Percentiles rank a stretch among this genome's conserved stretches.
These are phyloP conservation scores for Alouatta palliata DNA, from an alignment of 2,113 vertebrate species.

Conservation along the genomic window DNA sequence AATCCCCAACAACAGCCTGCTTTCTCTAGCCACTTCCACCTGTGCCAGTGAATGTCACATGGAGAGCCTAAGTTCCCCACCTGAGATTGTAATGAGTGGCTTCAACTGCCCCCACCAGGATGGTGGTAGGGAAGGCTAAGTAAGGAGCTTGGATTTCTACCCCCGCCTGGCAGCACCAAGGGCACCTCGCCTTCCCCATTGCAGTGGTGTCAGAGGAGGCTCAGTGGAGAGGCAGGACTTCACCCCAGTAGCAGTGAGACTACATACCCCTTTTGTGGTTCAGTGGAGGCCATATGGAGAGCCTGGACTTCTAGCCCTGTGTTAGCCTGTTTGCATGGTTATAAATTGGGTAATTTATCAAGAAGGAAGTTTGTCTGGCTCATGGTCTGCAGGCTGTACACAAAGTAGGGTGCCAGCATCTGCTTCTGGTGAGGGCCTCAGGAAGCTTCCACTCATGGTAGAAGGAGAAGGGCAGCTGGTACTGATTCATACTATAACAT, in stretches of 20 bases:
- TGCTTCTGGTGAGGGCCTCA: too few relatives aligned
- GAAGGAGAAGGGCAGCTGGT: neutral
- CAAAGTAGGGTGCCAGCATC: too few relatives aligned
- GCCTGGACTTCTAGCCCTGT: neutral
- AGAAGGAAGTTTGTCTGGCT: too few relatives aligned
- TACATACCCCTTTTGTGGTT: neutral
- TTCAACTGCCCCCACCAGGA: neutral
- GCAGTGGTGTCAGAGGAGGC: neutral
- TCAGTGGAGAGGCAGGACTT: neutral
- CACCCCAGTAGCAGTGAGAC: neutral
- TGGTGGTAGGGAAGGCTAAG: neutral
- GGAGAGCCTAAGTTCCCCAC: neutral
- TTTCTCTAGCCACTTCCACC: neutral
- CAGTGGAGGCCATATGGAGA: neutral
- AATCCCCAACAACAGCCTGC: neutral
- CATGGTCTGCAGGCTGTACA: too few relatives aligned
- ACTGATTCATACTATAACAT: neutral
- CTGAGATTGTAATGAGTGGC: neutral
- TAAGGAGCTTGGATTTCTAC: neutral
- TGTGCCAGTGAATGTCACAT: too few relatives aligned
- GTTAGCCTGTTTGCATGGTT: too few relatives aligned
- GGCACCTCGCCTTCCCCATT: fast-evolving
- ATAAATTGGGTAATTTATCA: too few relatives aligned
- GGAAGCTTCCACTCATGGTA: too few relatives aligned
- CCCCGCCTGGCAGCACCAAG: neutral